phyloP scores from a whole-genome alignment of 2,888 invertebrate species.

The Eupithecia centaureata region DNA sequence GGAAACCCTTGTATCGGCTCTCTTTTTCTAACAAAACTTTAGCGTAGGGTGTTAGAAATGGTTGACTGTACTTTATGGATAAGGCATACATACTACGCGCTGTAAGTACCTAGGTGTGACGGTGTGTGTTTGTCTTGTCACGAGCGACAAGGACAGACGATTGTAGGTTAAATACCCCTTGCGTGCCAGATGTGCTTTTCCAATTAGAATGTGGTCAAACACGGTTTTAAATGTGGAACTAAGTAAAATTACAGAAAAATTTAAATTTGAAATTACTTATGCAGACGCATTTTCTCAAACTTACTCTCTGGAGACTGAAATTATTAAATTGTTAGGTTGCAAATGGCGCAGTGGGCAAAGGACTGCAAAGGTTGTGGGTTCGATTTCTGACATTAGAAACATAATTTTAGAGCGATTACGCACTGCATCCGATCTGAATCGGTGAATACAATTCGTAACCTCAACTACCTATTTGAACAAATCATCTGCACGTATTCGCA shows the following conservation, averaged over 20 bases:
- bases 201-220: neutral
- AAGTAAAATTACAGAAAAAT: neutral
- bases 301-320: no score
- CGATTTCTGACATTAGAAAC: no score
- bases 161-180: neutral
- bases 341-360: no score
- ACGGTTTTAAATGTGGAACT: neutral
- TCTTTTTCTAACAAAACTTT: neutral
- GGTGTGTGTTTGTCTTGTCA: neutral
- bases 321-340: no score
- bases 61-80: constrained; percentile 8
- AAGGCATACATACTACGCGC: neutral
- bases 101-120: neutral
- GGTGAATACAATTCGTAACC: no score
- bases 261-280: no score
- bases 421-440: no score
- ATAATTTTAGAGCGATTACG: no score
- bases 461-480: no score
- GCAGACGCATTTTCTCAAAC: no score
- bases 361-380: no score
- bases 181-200: neutral
- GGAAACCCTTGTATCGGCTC: neutral
- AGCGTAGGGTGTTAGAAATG: neutral
- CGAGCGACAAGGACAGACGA: neutral
- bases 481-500: no score